phyloP scores from a whole-genome alignment of 2,113 vertebrate genomes.

The Muscicapa adusta region DNA sequence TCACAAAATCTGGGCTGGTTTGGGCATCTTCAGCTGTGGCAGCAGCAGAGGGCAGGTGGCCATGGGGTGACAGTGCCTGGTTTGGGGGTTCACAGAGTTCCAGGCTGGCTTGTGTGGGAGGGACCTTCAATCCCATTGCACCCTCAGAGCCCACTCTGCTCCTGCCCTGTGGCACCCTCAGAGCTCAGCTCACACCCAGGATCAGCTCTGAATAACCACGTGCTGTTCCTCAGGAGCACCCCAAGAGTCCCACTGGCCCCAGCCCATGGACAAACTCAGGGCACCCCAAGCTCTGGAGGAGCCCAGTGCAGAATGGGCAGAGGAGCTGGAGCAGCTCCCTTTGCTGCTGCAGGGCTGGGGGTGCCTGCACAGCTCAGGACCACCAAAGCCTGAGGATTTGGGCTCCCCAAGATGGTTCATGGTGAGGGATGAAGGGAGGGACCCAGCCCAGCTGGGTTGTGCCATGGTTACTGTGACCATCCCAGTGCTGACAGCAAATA shows the following conservation, averaged over 20 bases:
- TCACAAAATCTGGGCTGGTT: not conserved
- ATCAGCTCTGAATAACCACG: not conserved
- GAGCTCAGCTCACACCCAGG: not conserved
- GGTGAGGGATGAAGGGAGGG: not conserved
- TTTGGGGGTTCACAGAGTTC: not conserved
- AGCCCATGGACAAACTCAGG: not conserved
- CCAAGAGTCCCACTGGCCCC: rapidly evolving
- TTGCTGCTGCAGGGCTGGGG: not conserved
- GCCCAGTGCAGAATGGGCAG: rapidly evolving
- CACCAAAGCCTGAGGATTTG: rapidly evolving
- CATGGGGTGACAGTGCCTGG: not conserved
- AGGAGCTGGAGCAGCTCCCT: not conserved
- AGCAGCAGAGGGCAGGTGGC: not conserved
- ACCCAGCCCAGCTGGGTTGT: not conserved
- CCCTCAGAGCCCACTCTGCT: not conserved
- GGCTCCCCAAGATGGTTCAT: not conserved
- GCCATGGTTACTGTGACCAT: not conserved
- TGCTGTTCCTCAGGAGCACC: not conserved
- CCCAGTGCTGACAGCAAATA: not conserved
- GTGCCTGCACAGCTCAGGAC: not conserved
- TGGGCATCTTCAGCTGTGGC: not conserved
- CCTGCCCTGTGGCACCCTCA: not conserved
- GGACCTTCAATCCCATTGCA: not conserved
- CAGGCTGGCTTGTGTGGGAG: not conserved
- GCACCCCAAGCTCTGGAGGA: not conserved